Evolutionary conservation across 2,888 invertebrate species (phyloP), one percentile per base, ranked within the genome.

Genomic region (Hirtodrosophila histrioides): DNA sequence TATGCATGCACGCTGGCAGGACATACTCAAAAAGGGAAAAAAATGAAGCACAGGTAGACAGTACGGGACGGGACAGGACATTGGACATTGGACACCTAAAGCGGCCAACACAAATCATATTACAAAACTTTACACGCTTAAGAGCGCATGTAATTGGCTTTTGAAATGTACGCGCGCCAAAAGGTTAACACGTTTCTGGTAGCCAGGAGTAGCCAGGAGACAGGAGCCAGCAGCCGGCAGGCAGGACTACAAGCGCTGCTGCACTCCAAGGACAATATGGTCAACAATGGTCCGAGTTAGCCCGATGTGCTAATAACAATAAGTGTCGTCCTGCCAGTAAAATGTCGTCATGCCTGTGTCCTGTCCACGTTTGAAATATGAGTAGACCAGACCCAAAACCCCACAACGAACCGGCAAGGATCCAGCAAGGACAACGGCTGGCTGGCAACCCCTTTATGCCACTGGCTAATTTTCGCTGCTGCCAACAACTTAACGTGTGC

Each of bases 91-190:
- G 50, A 61, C 57, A 51, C 36, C 56, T 27, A 51, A 64, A 45
- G 62, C 58, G 73, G 61, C 61, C 70, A 74, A 68, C 79, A 81
- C 87, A 88, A 89, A 89, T 89, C 89, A 88, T 87, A 89, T 89
- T 89, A 86, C 84, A 75, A 84, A 87, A 85, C 88, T 89, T 90
- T 87, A 90, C 88, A 90, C 89, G 88, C 89, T 90, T 78, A 87
- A 89, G 84, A 90, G 89, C 85, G 88, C 88, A 90, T 90, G 89
- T 89, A 89, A 90, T 89, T 89, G 90, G 90, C 90, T 90, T 89
- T 90, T 88, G 79, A 86, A 88, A 83, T 85, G 85, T 75, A 44
- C 69, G 68, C 78, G 70, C 66, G 67, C 55, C 78, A 72, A 86
- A 76, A 82, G 88, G 83, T 85, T 87, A 85, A 83, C 83, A 87